Evolutionary conservation across 2,888 invertebrate genomes (phyloP), one percentile per base, ranked within the genome.

Genomic region (Mellilla xanthometata): DNA sequence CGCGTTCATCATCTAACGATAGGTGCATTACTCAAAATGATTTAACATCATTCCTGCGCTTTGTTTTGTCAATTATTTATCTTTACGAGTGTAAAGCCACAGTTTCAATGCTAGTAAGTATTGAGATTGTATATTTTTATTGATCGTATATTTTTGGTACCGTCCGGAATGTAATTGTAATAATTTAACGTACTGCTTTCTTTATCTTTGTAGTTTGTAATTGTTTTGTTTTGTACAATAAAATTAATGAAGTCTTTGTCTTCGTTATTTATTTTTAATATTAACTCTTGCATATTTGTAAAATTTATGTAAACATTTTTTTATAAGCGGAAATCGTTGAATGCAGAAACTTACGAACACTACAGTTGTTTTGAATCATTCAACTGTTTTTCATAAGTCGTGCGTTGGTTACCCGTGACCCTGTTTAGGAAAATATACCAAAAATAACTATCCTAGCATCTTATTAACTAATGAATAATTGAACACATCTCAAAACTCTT

Each of bases 1-100:
- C 42, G 39, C 36, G 34, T 50, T 42, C 35, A 43, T 56, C 47
- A 46, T 53, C 43, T 45, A 53, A 54, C 49, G 45, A 48, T 52
- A 38, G 34, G 35, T 54, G 44, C 58, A 61, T 65, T 56, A 62
- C 48, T 58, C 52, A 51, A 54, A 32, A 52, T 59, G 58, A 62
- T 61, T 54, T 56, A 62, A 55, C 47, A 44, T 43, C 58, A 45
- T 53, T 56, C 49, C 47, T 50, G 44, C 23, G 49, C 52, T 52
- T 52, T 49, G 43, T 52, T 56, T 52, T 45, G 45, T 50, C 43
- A 51, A 51, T 57, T 49, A 41, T 55, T 58, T 52, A 47, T 49
- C 9, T 41, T 54, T 51, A 51, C 34, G 49, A 38, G 38, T 50
- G 35, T 49, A 48, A 52, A 23, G 19, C n/a, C 36, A 36, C 36